A percentile compares a stretch with the other conserved stretches of the same genome.
Conservation (phyloP, 2,113 vertebrate genomes). For the Puffinus mauretanicus region DNA sequence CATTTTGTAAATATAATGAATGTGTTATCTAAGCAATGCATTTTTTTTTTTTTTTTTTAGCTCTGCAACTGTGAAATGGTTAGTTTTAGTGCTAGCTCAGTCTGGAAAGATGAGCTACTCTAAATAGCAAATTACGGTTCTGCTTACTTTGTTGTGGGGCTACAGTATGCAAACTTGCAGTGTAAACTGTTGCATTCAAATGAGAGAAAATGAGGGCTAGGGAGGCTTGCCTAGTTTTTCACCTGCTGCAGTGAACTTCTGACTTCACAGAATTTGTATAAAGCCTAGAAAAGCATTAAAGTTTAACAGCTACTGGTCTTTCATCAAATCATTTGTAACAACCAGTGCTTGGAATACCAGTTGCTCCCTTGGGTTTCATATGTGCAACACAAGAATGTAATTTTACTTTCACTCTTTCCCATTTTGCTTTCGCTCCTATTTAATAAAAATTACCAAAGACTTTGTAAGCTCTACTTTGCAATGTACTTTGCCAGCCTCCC, state of each 20-base stretch:
- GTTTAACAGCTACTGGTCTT: slow-evolving; percentile 6
- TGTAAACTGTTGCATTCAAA: slow-evolving; percentile 47
- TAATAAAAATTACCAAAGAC: not conserved
- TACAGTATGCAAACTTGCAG: not conserved
- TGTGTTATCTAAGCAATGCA: not conserved
- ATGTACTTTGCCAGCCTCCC: not conserved
- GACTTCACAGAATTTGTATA: slow-evolving; percentile 31
- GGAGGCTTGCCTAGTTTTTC: slow-evolving; percentile 32
- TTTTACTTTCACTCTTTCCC: not conserved
- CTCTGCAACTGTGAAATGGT: not conserved
- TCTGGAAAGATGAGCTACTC: not conserved
- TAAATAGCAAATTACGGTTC: slow-evolving; percentile 1
- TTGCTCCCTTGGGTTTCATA: slow-evolving; percentile 40
- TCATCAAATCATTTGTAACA: slow-evolving; percentile 47
- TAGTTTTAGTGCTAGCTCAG: not conserved
- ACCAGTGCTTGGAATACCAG: not conserved
- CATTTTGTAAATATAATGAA: not conserved
- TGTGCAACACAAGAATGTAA: slow-evolving; percentile 47
- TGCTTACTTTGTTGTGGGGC: slow-evolving; percentile 1
- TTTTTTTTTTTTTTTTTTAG: not conserved
- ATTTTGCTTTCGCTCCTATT: not conserved
- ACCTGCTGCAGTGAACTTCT: slow-evolving; percentile 65
- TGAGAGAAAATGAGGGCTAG: slow-evolving; percentile 3
- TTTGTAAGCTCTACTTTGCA: not conserved
- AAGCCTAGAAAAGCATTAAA: slow-evolving; percentile 37